A percentile compares a stretch with the other conserved stretches of the same genome.
Conservation (phyloP, 2,113 vertebrate genomes). For the Sturnira hondurensis region DNA sequence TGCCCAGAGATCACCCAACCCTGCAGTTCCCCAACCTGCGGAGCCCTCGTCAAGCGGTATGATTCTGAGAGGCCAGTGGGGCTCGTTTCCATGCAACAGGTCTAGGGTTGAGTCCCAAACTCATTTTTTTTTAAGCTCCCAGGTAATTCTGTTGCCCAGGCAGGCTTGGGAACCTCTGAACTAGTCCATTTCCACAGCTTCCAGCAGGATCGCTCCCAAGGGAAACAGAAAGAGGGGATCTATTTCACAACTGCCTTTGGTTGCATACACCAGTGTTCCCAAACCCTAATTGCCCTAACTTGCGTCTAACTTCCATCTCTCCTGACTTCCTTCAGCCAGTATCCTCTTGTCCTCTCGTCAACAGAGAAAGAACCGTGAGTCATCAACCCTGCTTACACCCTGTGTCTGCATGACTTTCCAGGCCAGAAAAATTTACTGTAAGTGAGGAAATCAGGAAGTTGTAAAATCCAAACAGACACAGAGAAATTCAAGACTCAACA, state of each 20-base stretch:
- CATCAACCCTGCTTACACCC: slow-evolving; percentile 45
- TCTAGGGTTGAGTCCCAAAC: background rate
- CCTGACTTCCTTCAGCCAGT: background rate
- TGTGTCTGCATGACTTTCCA: slow-evolving; percentile 23
- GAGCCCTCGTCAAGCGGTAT: fast-evolving
- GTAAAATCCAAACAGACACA: slow-evolving; percentile 60
- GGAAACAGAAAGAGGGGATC: slow-evolving; percentile 11
- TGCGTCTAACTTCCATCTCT: slow-evolving; percentile 17
- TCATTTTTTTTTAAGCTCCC: background rate
- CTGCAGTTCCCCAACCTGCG: background rate
- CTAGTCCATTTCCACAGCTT: background rate
- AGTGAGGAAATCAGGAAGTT: slow-evolving; percentile 65
- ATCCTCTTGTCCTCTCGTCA: slow-evolving; percentile 33
- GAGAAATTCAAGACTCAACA: slow-evolving; percentile 58
- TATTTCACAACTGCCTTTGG: slow-evolving; percentile 25
- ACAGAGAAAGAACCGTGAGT: slow-evolving; percentile 54
- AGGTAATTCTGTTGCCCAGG: background rate
- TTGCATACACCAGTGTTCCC: background rate
- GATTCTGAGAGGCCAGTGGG: background rate
- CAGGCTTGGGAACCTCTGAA: slow-evolving; percentile 9
- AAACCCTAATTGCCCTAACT: background rate
- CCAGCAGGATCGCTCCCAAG: background rate
- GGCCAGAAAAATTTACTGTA: slow-evolving; percentile 57
- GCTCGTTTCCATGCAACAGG: background rate
- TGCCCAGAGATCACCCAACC: background rate